These are phyloP conservation scores for Stenurella melanura DNA, from an alignment of 2,888 invertebrate genomes.

Conservation along the genomic window DNA sequence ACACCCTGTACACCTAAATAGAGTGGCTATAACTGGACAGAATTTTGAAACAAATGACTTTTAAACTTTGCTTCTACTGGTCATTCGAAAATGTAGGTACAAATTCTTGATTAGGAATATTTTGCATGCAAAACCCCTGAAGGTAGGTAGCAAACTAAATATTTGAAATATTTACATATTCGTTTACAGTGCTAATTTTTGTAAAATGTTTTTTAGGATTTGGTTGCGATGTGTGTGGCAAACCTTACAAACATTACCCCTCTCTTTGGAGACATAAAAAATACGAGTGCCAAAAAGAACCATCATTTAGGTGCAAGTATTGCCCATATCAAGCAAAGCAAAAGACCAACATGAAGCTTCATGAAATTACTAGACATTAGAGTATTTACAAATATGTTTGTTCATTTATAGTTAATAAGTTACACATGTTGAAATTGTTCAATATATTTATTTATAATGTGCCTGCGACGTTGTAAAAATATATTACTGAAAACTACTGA, in stretches of 20 bases:
- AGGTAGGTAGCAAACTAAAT: not conserved
- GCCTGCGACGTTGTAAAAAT: too few species aligned
- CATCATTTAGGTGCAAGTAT: constrained; percentile 55
- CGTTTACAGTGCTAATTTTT: not conserved
- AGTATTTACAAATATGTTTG: not conserved
- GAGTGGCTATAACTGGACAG: too few species aligned
- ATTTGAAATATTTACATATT: not conserved
- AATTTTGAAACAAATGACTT: too few species aligned
- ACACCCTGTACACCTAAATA: too few species aligned
- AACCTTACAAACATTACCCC: constrained; percentile 56
- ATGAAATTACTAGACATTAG: constrained; percentile 21
- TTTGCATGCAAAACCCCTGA: too few species aligned
- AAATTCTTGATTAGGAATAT: too few species aligned
- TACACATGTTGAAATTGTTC: not conserved
- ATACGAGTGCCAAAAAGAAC: constrained; percentile 62
- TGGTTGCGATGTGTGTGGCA: constrained; percentile 50
- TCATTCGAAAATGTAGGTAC: too few species aligned
- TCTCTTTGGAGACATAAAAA: constrained; percentile 55
- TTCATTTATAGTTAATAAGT: not conserved
- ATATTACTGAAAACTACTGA: too few species aligned
- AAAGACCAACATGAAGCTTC: constrained; percentile 44
- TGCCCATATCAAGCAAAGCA: constrained; percentile 53
- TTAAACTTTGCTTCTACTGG: too few species aligned
- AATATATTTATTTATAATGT: not conserved
- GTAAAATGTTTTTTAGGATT: constrained; percentile 7